Percentiles rank a stretch among this genome's conserved stretches.
Conservation (phyloP, 2,113 vertebrate species). For the Pseudopipra pipra region DNA sequence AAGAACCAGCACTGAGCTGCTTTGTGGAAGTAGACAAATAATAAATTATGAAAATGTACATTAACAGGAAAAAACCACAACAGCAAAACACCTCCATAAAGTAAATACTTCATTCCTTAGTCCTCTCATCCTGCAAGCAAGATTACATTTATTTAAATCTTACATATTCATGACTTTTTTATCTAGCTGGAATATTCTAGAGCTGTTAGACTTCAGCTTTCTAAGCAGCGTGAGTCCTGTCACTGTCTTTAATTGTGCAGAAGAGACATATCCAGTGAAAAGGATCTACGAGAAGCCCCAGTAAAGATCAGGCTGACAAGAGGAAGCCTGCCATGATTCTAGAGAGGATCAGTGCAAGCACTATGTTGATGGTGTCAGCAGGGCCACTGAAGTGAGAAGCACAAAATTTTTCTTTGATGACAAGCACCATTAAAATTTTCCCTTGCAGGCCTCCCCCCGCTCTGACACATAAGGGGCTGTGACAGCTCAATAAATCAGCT, state of each 20-base stretch:
- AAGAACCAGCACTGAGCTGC: neutral
- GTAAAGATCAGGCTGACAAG: neutral
- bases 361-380: neutral
- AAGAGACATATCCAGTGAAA: neutral
- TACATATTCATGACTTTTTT: neutral
- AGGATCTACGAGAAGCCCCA: neutral
- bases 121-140: neutral
- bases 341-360: neutral
- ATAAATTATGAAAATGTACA: neutral
- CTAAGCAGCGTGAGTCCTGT: neutral
- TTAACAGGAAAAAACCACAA: neutral
- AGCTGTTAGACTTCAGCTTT: neutral
- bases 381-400: conserved; percentile 10
- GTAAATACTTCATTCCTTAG: neutral
- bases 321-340: neutral
- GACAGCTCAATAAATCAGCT: conserved; percentile 37
- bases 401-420: conserved; percentile 40
- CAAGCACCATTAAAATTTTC: conserved; percentile 53
- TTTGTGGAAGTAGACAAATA: neutral
- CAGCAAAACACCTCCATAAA: rapidly evolving
- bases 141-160: neutral
- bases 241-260: neutral
- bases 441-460: neutral
- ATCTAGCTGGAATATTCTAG: neutral
- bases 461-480: neutral